A percentile compares a stretch with the other conserved stretches of the same genome.
Evolutionary conservation across 1,140 invertebrate genomes (phyloP).

Genomic region (Lamellibrachia luymesi): DNA sequence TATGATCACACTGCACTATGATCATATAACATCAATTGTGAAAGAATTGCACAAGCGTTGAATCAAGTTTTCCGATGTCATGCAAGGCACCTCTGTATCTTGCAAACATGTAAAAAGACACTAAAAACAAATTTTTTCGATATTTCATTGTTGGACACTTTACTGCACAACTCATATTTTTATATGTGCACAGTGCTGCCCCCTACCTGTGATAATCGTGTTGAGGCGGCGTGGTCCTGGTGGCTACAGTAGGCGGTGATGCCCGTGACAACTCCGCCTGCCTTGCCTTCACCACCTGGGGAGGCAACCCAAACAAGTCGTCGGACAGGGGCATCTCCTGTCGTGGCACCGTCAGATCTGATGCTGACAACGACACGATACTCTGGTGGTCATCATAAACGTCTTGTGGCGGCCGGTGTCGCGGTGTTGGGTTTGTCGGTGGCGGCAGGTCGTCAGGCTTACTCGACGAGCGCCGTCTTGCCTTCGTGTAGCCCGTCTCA

Average conservation of each 20-base stretch:
- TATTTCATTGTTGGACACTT: too few relatives aligned
- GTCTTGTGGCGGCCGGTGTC: not conserved
- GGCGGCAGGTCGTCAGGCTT: not conserved
- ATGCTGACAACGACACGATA: not conserved
- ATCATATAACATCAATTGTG: too few relatives aligned
- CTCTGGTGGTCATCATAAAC: not conserved
- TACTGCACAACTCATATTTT: too few relatives aligned
- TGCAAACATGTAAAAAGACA: too few relatives aligned
- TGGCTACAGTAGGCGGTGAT: not conserved
- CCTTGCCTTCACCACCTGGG: constrained; percentile 9
- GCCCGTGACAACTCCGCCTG: not conserved
- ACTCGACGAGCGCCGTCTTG: not conserved
- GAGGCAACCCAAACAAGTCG: constrained; percentile 5
- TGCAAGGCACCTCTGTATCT: too few relatives aligned
- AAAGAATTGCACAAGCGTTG: too few relatives aligned
- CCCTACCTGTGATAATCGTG: not conserved
- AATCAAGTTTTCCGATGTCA: too few relatives aligned
- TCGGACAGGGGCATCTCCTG: not conserved
- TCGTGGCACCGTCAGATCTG: not conserved
- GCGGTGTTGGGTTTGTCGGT: not conserved
- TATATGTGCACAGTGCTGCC: not conserved
- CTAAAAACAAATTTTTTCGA: too few relatives aligned
- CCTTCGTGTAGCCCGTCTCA: constrained; percentile 73
- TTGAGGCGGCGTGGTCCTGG: not conserved
- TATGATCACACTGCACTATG: too few relatives aligned